phyloP scores from a whole-genome alignment of 2,797 vertebrate genomes.

The Propithecus deckenii region DNA sequence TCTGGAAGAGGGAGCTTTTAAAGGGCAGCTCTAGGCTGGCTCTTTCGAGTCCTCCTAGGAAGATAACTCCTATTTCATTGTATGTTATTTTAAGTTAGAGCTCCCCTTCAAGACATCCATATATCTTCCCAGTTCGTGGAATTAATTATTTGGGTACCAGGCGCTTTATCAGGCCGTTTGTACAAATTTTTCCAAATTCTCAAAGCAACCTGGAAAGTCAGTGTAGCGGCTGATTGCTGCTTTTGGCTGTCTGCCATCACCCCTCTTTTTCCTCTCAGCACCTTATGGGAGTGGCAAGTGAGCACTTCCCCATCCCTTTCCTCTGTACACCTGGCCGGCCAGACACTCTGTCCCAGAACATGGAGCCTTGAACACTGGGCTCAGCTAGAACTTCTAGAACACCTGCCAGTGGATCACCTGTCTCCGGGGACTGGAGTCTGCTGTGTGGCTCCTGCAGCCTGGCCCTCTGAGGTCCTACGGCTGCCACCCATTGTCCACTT shows the following conservation, averaged over 20 bases:
- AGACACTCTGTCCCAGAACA: background rate
- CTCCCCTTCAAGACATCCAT: background rate
- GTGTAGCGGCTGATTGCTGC: accelerated
- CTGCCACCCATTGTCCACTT: background rate
- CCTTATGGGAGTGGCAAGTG: too few relatives aligned
- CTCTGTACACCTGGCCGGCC: background rate
- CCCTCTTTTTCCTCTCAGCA: background rate
- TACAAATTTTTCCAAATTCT: background rate
- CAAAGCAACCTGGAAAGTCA: background rate
- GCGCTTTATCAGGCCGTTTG: background rate
- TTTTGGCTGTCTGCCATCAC: accelerated
- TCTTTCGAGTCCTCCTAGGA: background rate
- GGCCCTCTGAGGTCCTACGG: too few relatives aligned
- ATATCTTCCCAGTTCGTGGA: background rate
- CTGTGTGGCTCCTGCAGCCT: background rate
- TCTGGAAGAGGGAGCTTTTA: background rate
- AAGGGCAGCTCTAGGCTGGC: background rate
- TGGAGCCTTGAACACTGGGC: background rate
- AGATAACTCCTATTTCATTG: background rate
- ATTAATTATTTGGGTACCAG: background rate
- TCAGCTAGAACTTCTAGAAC: background rate
- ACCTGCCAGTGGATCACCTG: accelerated
- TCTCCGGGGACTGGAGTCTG: accelerated
- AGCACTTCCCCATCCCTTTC: too few relatives aligned
- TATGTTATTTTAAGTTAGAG: background rate